Evolutionary conservation across 2,888 invertebrate genomes (phyloP), one percentile per base, ranked within the genome.

Genomic region (Hartigia nigra): DNA sequence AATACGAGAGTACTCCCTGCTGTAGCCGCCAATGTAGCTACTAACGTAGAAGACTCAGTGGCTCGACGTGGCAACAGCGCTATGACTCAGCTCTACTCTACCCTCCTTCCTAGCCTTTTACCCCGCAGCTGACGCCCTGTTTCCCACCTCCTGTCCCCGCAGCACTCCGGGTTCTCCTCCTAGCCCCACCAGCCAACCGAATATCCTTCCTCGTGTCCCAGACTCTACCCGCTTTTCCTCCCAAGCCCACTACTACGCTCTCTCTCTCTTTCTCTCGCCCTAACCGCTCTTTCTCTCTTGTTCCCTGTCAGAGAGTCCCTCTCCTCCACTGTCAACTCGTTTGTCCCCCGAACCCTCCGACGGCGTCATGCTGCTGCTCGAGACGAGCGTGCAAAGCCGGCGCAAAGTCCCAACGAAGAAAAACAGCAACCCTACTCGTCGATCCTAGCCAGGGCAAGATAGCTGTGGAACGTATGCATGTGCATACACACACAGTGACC

Each of bases 71-170:
- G 91, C 91, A 91, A 91, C 91, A 89, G 83, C 86, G 91, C 88
- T 90, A 91, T 91, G 91, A 91, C 88, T 91, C 91, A 91, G 90
- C 91, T 90, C 88, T 83, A 84, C 88, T 87, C 86, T 74, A 75
- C 80, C 80, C 80, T 82, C 81, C 80, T 79, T 72, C 78, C 80
- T 39, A 69, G 78, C 81, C 79, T 84, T 81, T 82, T 80, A 85
- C 86, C 86, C 86, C 88, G 89, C 90, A 90, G 89, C 90, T 89
- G 90, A 90, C 91, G 90, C 90, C 89, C 89, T 87, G 86, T 87
- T 85, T 81, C 80, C 84, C 83, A 72, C 79, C 80, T 79, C 80
- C 78, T 74, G 76, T 78, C 80, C 81, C 84, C 76, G 34, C 36
- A 69, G 39, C 76, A 70, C 69, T 75, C 69, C n/a, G 76, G 31